Evolutionary conservation across 2,797 vertebrate genomes (phyloP), one percentile per base, ranked within the genome.

Genomic region (Austrolebias charrua): DNA sequence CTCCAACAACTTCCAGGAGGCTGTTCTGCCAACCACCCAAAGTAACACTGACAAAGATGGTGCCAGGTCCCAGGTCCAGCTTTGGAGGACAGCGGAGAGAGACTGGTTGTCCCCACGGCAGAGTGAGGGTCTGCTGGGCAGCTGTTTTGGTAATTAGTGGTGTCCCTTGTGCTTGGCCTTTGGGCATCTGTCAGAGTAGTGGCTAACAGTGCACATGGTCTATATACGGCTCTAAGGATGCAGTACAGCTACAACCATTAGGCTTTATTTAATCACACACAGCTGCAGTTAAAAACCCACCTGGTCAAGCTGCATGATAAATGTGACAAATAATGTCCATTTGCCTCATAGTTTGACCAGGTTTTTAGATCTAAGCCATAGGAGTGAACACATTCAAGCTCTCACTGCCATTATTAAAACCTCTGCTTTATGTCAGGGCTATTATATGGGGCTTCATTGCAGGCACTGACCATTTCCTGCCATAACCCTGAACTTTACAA

Each of bases 101-200:
- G 81, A 78, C 70, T 35, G 43, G 73, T 61, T 12, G 78, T 92
- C 89, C 88, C 88, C 72, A 64, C 83, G 91, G 89, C 79, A 59
- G 81, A 83, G 86, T 86, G 78, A 85, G 88, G 91, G 86, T 91
- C 87, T 89, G 82, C 78, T 90, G 91, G 91, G 91, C 93, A 94
- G 90, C 91, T 93, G 93, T 92, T 35, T 91, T 87, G 88, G 86
- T 93, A 93, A 93, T 94, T 92, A 94, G 90, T 91, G 88, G 87
- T 79, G 87, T 92, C 90, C 91, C 91, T 81, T 59, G 79, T 47
- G 82, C 75, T 86, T 81, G 46, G 87, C 84, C 88, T 89, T 82
- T 82, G 84, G 83, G 90, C 92, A 93, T 92, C 90, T 92, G 91
- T 86, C 71, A 35, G 85, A 81, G 81, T 80, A 71, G 80, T 57